Evolutionary conservation across 2,797 vertebrate genomes (phyloP), one percentile per base, ranked within the genome.

Genomic region (Coregonus sp.): DNA sequence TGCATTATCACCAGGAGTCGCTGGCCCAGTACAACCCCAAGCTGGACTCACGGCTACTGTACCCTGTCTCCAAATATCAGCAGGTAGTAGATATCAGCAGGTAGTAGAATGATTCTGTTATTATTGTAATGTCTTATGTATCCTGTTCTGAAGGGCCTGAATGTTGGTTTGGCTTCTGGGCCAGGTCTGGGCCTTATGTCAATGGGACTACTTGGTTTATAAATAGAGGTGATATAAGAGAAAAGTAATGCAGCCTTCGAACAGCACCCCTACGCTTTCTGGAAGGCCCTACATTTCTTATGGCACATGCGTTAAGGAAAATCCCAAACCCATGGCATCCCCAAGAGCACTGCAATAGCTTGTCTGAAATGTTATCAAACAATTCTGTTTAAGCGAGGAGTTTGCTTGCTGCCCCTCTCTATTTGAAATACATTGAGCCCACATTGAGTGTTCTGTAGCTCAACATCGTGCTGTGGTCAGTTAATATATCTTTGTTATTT

Each of bases 1-100:
- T 92, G 72, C 95, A 96, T 80, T 97, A 96, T 90, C 93, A 96
- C 80, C 95, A 96, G 0, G 96, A 95, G 87, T 97, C 97, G 0
- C 90, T 98, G 4, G 96, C 96, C 70, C 97, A 95, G 88, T 98
- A 98, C 90, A 98, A 98, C 0, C 94, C 95, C 78, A 98, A 96
- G 85, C 94, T 98, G 91, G 97, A 98, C 90, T 97, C 95, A 0
- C 92, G 90, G 51, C 93, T 98, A 72, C 95, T 96, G 9, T 97
- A 96, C 87, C 96, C 97, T 0, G 86, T 98, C 86, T 97, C 96
- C 86, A 96, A 95, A 90, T 93, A 95, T 90, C 95, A 96, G 89
- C 96, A 98, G 95, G 97, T 97, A 80, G 84, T 85, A 35, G 15
- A 20, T 33, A 29, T 6, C 95, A 96, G 89, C 96, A 98, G 95